Evolutionary conservation across 2,113 vertebrate genomes (phyloP).

Genomic region (Rhizomys pruinosus): DNA sequence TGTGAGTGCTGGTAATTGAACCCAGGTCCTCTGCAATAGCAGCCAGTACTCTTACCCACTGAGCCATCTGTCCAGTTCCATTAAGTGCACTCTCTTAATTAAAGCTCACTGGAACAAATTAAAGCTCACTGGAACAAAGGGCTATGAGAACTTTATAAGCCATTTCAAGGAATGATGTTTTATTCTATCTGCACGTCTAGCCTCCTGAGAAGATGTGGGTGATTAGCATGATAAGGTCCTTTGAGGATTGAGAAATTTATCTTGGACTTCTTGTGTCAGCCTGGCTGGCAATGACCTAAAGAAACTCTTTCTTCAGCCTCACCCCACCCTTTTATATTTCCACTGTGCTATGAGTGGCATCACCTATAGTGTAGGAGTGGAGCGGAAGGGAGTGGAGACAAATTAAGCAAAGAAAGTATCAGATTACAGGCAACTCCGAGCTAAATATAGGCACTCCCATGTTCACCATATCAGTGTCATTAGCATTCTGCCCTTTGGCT

Average conservation of each 20-base stretch:
- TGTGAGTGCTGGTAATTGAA: no score
- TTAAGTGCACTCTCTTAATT: neutral
- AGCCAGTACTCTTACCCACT: no score
- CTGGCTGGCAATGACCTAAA: constrained; percentile 9
- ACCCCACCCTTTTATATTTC: constrained; percentile 36
- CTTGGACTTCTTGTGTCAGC: constrained; percentile 30
- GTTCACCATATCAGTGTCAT: neutral
- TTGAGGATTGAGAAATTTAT: constrained; percentile 41
- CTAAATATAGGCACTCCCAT: neutral
- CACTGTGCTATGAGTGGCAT: neutral
- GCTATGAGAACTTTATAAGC: neutral
- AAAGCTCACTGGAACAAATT: no score
- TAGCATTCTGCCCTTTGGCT: neutral
- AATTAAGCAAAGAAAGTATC: neutral
- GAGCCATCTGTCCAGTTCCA: no score
- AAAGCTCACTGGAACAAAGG: neutral
- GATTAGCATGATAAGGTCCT: neutral
- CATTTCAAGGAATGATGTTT: neutral
- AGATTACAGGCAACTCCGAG: neutral
- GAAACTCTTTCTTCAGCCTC: constrained; percentile 64
- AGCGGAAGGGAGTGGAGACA: neutral
- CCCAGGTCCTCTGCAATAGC: no score
- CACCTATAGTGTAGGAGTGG: neutral
- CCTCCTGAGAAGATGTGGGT: neutral
- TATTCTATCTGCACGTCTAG: neutral